These are phyloP conservation scores for Ormyrus nitidulus DNA, from an alignment of 2,888 invertebrate species.

Conservation along the genomic window DNA sequence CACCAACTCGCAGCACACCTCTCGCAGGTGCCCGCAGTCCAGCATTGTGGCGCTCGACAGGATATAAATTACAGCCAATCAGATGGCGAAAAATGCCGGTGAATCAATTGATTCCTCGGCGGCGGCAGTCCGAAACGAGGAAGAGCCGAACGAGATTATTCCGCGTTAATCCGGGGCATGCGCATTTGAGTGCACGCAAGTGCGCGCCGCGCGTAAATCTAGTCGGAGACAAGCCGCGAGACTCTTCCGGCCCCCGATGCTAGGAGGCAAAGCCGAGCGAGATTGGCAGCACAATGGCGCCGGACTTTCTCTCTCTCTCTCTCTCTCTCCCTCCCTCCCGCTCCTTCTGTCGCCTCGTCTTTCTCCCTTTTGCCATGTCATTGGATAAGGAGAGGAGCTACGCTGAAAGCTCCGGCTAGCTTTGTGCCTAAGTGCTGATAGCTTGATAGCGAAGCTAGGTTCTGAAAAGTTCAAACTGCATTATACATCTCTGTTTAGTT, in stretches of 20 bases:
- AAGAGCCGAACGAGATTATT: slow-evolving; percentile 7
- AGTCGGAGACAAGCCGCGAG: slow-evolving; percentile 29
- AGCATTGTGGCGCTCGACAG: slow-evolving; percentile 14
- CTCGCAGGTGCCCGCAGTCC: background rate
- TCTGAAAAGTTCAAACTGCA: no score
- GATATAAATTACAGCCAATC: slow-evolving; percentile 43
- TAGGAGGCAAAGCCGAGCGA: background rate
- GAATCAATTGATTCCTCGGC: slow-evolving; percentile 40
- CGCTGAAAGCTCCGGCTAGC: background rate
- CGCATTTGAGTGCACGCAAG: slow-evolving; percentile 9
- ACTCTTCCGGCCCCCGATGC: slow-evolving; percentile 12
- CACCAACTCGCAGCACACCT: background rate
- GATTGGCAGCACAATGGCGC: slow-evolving; percentile 55
- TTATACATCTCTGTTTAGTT: no score
- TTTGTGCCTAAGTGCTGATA: background rate
- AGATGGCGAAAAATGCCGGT: slow-evolving; percentile 33
- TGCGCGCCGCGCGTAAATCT: slow-evolving; percentile 40
- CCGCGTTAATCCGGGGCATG: slow-evolving; percentile 21
- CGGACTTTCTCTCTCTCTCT: background rate
- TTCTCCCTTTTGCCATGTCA: no score
- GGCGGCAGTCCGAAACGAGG: background rate
- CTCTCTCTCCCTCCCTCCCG: background rate
- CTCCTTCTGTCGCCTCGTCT: no score
- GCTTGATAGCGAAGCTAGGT: no score
- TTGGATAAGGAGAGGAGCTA: no score